Conservation (phyloP, 2,113 vertebrate species). For the Bufo gargarizans region DNA sequence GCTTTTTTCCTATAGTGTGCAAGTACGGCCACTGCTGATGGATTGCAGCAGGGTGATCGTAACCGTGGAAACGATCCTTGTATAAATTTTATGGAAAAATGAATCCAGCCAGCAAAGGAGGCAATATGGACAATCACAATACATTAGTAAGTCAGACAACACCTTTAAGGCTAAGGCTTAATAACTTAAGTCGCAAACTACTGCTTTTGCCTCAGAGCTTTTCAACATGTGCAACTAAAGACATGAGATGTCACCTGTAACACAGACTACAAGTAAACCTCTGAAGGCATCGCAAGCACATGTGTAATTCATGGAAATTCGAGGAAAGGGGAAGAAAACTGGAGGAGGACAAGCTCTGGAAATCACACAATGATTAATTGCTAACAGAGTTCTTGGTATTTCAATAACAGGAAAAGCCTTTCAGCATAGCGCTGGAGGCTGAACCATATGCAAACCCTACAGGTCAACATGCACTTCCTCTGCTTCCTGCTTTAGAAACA, state of each 20-base stretch:
- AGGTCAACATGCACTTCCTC: conserved; percentile 60
- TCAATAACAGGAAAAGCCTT: conserved; percentile 78
- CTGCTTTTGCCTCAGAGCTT: background rate
- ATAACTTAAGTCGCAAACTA: background rate
- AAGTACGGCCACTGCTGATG: too few relatives aligned
- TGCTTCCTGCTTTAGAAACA: conserved; percentile 57
- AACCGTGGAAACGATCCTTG: too few relatives aligned
- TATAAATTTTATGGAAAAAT: too few relatives aligned
- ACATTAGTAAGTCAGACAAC: too few relatives aligned
- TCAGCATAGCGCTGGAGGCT: conserved; percentile 47
- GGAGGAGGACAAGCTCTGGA: conserved; percentile 61
- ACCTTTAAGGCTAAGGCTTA: background rate
- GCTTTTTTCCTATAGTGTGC: too few relatives aligned
- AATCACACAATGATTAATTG: conserved; percentile 71
- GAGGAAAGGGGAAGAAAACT: conserved; percentile 35
- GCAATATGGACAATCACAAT: too few relatives aligned
- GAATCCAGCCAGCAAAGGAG: too few relatives aligned
- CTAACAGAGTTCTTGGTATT: conserved; percentile 71
- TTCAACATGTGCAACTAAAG: background rate
- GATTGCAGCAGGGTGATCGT: too few relatives aligned
- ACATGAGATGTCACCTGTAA: background rate
- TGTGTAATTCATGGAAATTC: conserved; percentile 72
- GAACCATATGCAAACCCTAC: conserved; percentile 51
- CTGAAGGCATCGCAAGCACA: conserved; percentile 68
- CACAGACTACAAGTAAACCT: background rate